phyloP scores from a whole-genome alignment of 2,113 vertebrate genomes.

The Petaurus breviceps region DNA sequence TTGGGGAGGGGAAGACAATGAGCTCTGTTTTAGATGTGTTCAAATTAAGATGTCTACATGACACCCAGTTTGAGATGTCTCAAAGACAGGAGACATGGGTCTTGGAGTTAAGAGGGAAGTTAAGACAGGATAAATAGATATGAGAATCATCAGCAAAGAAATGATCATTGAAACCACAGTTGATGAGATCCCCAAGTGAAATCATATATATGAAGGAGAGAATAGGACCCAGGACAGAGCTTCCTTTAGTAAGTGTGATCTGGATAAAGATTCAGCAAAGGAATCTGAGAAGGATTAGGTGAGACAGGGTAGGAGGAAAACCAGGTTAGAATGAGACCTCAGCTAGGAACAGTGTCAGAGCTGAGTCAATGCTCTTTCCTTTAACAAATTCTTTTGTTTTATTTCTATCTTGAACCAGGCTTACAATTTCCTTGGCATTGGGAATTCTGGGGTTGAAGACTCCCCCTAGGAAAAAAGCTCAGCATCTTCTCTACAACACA shows the following conservation, averaged over 20 bases:
- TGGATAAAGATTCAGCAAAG: too few species aligned
- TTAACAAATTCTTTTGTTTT: not conserved
- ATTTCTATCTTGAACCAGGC: not conserved
- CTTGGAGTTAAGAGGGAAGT: too few species aligned
- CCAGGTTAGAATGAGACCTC: not conserved
- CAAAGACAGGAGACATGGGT: too few species aligned
- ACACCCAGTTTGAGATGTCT: not conserved
- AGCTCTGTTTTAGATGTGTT: not conserved
- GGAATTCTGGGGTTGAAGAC: not conserved
- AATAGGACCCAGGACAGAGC: too few species aligned
- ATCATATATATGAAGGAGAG: not conserved
- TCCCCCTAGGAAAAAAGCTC: not conserved
- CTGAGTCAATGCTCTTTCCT: not conserved
- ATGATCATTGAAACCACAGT: not conserved
- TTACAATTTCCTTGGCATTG: not conserved
- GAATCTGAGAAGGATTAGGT: not conserved
- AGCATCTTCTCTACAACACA: not conserved
- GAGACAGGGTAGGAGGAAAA: not conserved
- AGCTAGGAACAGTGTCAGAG: not conserved
- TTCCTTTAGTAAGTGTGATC: too few species aligned
- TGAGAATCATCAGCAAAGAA: too few species aligned
- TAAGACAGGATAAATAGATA: too few species aligned
- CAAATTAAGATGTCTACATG: not conserved
- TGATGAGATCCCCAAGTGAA: not conserved
- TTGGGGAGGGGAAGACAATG: not conserved